Conservation (phyloP, 2,113 vertebrate genomes). For the Caracal caracal region DNA sequence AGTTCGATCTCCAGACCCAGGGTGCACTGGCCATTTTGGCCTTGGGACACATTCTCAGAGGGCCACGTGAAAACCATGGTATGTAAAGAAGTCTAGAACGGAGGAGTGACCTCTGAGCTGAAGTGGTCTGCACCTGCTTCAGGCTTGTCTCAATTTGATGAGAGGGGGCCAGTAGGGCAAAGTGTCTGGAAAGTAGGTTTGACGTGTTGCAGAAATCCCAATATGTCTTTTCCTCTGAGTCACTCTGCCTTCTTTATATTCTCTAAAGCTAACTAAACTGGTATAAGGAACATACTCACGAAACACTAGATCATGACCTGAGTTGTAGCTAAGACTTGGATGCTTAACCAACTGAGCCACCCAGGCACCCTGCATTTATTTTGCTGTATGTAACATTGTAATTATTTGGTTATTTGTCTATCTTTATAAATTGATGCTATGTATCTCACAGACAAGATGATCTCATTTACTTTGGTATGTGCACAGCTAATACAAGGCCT, state of each 20-base stretch:
- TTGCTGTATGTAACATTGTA: neutral
- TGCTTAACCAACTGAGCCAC: too few species aligned
- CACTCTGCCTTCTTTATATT: neutral
- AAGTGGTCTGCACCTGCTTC: neutral
- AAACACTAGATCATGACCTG: too few species aligned
- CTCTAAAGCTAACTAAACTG: neutral
- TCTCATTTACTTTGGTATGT: neutral
- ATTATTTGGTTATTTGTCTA: neutral
- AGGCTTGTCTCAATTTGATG: neutral
- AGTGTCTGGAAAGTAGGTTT: neutral
- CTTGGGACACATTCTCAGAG: neutral
- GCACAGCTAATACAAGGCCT: neutral
- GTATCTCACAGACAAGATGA: neutral
- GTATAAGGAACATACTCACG: neutral
- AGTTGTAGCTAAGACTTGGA: too few species aligned
- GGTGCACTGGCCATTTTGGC: neutral
- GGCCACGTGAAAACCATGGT: neutral
- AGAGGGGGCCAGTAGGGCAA: rapidly evolving
- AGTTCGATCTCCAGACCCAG: rapidly evolving
- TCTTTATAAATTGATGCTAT: neutral
- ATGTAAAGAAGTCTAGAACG: neutral
- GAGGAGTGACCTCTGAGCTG: rapidly evolving
- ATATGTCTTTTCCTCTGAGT: neutral
- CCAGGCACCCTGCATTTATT: neutral
- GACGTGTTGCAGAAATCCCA: neutral